A percentile compares a stretch with the other conserved stretches of the same genome.
These are phyloP conservation scores for Liparis tanakae DNA, from an alignment of 2,797 vertebrate genomes.

Conservation along the genomic window DNA sequence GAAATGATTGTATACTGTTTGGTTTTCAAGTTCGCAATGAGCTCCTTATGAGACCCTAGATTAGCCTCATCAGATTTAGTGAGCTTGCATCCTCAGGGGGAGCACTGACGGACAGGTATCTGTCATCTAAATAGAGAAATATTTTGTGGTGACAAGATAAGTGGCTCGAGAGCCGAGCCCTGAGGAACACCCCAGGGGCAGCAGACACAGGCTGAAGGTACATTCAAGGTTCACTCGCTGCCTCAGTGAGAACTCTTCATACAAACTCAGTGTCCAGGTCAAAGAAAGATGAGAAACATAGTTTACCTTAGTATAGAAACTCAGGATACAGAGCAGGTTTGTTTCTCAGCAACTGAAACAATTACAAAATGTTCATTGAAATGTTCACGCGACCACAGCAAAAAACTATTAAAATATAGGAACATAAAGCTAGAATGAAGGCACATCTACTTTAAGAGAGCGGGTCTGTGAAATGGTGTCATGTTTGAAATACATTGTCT, in stretches of 20 bases:
- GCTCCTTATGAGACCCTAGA: neutral
- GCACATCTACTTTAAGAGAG: neutral
- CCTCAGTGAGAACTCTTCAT: neutral
- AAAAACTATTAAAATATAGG: too few relatives aligned
- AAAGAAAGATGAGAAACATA: neutral
- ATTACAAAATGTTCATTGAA: too few relatives aligned
- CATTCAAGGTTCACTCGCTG: neutral
- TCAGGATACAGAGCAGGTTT: neutral
- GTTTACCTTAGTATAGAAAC: neutral
- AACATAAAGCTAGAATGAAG: neutral
- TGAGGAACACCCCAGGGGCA: neutral
- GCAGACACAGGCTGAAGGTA: neutral
- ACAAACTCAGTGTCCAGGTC: neutral
- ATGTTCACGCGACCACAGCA: too few relatives aligned
- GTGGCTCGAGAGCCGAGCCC: neutral
- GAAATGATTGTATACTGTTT: neutral
- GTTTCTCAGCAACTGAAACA: too few relatives aligned
- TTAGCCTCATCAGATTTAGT: neutral
- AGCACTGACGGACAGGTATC: neutral
- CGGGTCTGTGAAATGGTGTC: neutral
- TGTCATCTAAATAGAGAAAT: slow-evolving; percentile 1
- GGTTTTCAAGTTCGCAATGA: neutral
- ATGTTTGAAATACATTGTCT: neutral
- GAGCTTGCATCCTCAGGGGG: neutral
- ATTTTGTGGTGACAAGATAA: neutral